Percentiles rank a stretch among this genome's conserved stretches.
phyloP scores from a whole-genome alignment of 2,888 invertebrate genomes.

The Argyresthia albistria region DNA sequence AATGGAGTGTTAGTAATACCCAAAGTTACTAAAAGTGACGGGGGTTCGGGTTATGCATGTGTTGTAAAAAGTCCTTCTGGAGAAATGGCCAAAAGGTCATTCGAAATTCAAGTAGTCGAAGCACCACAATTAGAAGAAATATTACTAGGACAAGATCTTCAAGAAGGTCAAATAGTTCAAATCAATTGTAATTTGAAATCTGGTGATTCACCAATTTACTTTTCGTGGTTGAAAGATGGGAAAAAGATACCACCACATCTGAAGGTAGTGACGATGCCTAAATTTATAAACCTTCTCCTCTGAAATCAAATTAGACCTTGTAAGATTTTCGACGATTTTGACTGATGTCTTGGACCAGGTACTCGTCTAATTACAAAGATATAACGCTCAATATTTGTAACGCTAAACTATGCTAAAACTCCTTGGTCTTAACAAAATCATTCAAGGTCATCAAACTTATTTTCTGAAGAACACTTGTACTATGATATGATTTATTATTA shows the following conservation, averaged over 20 bases:
- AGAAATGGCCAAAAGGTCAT: constrained; percentile 80
- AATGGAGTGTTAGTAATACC: constrained; percentile 74
- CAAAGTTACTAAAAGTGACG: constrained; percentile 75
- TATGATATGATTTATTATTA: neutral
- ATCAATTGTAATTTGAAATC: constrained; percentile 86
- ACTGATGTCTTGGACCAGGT: too few relatives aligned
- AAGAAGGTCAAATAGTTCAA: constrained; percentile 88
- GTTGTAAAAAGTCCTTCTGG: constrained; percentile 82
- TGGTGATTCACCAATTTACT: constrained; percentile 80
- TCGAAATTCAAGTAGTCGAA: constrained; percentile 78
- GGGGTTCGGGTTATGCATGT: constrained; percentile 85
- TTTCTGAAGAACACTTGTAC: too few relatives aligned
- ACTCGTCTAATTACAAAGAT: too few relatives aligned
- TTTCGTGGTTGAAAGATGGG: constrained; percentile 79
- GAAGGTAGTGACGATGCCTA: constrained; percentile 56
- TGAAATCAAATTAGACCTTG: too few relatives aligned
- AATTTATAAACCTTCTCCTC: too few relatives aligned
- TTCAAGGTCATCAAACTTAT: too few relatives aligned
- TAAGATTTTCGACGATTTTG: too few relatives aligned
- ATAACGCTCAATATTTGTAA: too few relatives aligned
- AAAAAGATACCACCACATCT: constrained; percentile 75
- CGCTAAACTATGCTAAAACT: too few relatives aligned
- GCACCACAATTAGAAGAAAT: constrained; percentile 90
- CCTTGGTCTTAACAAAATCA: too few relatives aligned
- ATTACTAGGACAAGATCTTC: constrained; percentile 82